These are phyloP conservation scores for Xestia xanthographa DNA, from an alignment of 2,888 invertebrate genomes.

Conservation along the genomic window DNA sequence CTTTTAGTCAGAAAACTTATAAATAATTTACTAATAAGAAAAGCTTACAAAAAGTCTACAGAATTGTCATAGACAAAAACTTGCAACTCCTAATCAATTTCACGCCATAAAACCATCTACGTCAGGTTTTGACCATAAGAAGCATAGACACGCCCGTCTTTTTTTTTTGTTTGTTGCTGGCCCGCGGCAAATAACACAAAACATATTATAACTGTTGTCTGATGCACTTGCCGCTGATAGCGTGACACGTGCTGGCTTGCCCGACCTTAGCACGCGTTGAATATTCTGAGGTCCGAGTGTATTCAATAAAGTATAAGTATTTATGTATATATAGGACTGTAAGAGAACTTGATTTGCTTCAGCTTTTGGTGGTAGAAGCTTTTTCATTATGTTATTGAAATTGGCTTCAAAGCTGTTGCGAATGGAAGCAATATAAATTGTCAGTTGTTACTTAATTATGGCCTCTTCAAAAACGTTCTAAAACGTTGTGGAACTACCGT, in stretches of 20 bases:
- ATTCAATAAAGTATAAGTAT: constrained; percentile 14
- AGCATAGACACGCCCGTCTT: constrained; percentile 34
- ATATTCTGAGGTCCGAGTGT: background rate
- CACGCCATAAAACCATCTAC: constrained; percentile 17
- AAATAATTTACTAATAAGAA: constrained; percentile 5
- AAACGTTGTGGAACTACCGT: background rate
- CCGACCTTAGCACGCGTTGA: constrained; percentile 39
- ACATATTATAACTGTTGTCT: constrained; percentile 53
- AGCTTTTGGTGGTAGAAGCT: background rate
- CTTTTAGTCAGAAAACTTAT: background rate
- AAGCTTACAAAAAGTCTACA: background rate
- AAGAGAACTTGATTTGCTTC: constrained; percentile 10
- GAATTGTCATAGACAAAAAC: constrained; percentile 13
- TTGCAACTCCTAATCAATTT: constrained; percentile 41
- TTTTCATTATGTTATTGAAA: background rate
- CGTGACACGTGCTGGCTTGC: constrained; percentile 41
- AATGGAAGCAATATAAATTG: background rate
- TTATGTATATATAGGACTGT: background rate
- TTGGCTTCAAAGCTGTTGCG: background rate
- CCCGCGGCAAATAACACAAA: constrained; percentile 47
- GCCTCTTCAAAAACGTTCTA: background rate
- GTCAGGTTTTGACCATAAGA: constrained; percentile 25
- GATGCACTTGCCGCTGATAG: constrained; percentile 46
- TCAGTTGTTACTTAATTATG: no score
- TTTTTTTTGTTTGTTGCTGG: constrained; percentile 38